Evolutionary conservation across 1,140 invertebrate species (phyloP).

Genomic region (Caenorhabditis latens): DNA sequence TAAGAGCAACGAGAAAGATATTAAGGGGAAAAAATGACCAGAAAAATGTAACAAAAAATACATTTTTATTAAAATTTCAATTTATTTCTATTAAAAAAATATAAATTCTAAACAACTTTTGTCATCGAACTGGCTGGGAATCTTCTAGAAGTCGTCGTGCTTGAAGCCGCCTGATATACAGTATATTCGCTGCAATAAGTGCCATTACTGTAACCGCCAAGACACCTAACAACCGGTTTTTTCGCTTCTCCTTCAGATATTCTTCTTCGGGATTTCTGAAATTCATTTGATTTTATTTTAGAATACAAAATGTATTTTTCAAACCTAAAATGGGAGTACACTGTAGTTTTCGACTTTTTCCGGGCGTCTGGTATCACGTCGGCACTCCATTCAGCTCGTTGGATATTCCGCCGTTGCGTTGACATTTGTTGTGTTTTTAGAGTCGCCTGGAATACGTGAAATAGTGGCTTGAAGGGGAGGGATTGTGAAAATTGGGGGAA

Average conservation of each 20-base stretch:
- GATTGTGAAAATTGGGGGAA: too few relatives aligned
- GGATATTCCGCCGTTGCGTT: conserved; percentile 11
- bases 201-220: not conserved
- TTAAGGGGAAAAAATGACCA: too few relatives aligned
- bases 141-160: not conserved
- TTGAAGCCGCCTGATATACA: conserved; percentile 27
- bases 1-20: not conserved
- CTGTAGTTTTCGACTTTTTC: not conserved
- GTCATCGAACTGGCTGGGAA: not conserved
- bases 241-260: conserved; percentile 7
- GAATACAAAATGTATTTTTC: not conserved
- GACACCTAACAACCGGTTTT: conserved; percentile 20
- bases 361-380: conserved; percentile 22
- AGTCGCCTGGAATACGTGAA: not conserved
- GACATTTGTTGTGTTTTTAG: conserved; percentile 33
- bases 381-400: conserved; percentile 34
- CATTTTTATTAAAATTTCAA: not conserved
- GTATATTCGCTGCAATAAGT: conserved; percentile 17
- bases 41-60: not conserved
- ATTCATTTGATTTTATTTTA: too few relatives aligned
- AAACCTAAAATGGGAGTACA: conserved; percentile 28
- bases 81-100: not conserved
- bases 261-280: conserved; percentile 39
- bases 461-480: not conserved
- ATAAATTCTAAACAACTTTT: not conserved